These are phyloP conservation scores for Apostichopus japonicus DNA, from an alignment of 35 echinoderm and acorn worm species.

Conservation along the genomic window DNA sequence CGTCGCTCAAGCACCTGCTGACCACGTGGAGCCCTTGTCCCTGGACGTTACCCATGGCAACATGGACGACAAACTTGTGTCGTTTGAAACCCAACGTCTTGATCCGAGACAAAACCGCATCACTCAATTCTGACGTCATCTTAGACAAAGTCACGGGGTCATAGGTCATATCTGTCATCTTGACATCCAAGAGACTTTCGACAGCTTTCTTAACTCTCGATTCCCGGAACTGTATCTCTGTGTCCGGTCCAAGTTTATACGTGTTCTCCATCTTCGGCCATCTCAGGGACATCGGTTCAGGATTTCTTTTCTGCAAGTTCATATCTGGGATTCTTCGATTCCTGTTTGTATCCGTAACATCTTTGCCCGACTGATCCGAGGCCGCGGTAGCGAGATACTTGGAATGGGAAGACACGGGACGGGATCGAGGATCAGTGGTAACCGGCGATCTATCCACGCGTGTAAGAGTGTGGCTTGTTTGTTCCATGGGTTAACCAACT, in stretches of 20 bases:
- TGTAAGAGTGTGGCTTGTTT: constrained; percentile 4
- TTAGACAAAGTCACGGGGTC: not conserved
- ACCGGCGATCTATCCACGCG: not conserved
- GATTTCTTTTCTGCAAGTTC: not conserved
- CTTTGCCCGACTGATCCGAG: not conserved
- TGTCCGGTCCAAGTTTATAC: constrained; percentile 58
- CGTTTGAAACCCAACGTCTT: constrained; percentile 57
- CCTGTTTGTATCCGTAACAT: not conserved
- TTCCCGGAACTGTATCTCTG: not conserved
- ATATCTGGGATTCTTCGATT: not conserved
- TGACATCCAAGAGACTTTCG: not conserved
- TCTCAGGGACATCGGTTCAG: not conserved
- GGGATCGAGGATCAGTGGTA: not conserved
- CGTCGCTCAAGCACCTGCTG: constrained; percentile 66
- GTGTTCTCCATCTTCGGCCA: constrained; percentile 47
- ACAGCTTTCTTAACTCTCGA: constrained; percentile 8
- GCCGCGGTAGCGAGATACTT: not conserved
- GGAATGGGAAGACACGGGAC: not conserved
- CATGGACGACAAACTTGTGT: constrained; percentile 63
- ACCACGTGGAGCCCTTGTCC: constrained; percentile 54
- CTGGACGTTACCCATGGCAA: constrained; percentile 38
- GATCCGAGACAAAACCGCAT: constrained; percentile 43
- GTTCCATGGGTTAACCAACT: not conserved
- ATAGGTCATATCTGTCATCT: constrained; percentile 21
- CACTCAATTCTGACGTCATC: constrained; percentile 44